A percentile compares a stretch with the other conserved stretches of the same genome.
These are phyloP conservation scores for Lutraria lutraria DNA, from an alignment of 2,888 invertebrate species.

Conservation along the genomic window DNA sequence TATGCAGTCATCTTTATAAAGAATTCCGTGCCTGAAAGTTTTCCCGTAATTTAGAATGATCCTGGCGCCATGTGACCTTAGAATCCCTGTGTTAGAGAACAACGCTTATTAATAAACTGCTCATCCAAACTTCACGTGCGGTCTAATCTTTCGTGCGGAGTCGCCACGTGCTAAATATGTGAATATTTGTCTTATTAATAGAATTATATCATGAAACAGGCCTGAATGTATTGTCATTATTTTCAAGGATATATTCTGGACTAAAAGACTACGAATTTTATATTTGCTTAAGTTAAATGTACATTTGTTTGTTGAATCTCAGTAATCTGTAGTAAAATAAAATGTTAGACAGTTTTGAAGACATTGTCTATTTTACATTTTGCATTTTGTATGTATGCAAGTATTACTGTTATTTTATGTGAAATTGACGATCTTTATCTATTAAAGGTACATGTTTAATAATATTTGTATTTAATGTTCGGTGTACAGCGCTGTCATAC, in stretches of 20 bases:
- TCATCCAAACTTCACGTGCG: constrained; percentile 16
- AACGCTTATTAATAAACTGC: constrained; percentile 61
- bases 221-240: background rate
- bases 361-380: background rate
- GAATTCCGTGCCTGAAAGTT: constrained; percentile 55
- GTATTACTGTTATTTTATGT: background rate
- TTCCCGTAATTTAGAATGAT: constrained; percentile 50
- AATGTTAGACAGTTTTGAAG: background rate
- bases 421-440: background rate
- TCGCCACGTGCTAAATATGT: constrained; percentile 21
- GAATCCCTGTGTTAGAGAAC: constrained; percentile 53
- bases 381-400: background rate
- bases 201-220: constrained; percentile 25
- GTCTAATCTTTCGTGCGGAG: constrained; percentile 11
- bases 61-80: constrained; percentile 50
- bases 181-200: constrained; percentile 54
- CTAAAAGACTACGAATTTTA: background rate
- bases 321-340: background rate
- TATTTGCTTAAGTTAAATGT: background rate
- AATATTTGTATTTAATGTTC: background rate
- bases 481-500: background rate
- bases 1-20: constrained; percentile 19
- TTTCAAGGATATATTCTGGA: background rate
- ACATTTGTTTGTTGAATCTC: background rate
- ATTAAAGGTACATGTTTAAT: background rate